Conservation (phyloP, 2,113 vertebrate species). For the Sus scrofa region T2T-Sscrofa CM000819.6:61563501-61564000, state of each 20-base stretch:
- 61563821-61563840: not conserved
- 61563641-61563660: not conserved
- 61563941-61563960: not conserved
- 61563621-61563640: not conserved
- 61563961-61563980: not conserved
- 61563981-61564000: not conserved
- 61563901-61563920: not conserved
- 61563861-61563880: not conserved
- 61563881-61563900: not conserved
- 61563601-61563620: not conserved
- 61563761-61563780: rapidly evolving
- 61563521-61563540: not conserved
- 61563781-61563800: rapidly evolving
- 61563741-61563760: not conserved
- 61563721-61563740: not conserved
- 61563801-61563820: not conserved
- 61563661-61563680: not conserved
- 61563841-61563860: not conserved
- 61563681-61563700: not conserved
- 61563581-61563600: not conserved
- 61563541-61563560: not conserved
- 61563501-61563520: not conserved
- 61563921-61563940: not conserved
- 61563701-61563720: not conserved
- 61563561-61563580: not conserved